Conservation (phyloP, 2,888 invertebrate genomes). For the Dendrolimus pini region DNA sequence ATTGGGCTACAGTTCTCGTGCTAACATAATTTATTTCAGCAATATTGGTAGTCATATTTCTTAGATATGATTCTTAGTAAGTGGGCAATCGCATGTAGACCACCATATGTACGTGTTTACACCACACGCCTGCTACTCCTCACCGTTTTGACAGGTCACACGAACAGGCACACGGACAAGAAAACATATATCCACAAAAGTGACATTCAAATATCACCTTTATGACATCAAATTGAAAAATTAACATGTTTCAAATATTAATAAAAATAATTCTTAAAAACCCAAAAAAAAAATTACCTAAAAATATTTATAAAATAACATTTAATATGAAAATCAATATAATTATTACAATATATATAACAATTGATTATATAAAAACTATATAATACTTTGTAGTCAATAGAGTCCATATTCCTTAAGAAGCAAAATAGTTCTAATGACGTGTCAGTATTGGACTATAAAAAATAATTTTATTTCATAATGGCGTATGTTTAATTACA, state of each 20-base stretch:
- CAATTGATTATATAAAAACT: no score
- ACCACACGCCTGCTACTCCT: constrained; percentile 62
- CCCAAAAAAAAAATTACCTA: no score
- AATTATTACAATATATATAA: constrained; percentile 3
- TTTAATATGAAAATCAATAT: constrained; percentile 14
- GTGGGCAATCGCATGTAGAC: constrained; percentile 8
- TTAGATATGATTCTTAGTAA: background rate
- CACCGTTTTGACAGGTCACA: constrained; percentile 64
- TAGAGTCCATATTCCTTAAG: no score
- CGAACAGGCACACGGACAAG: constrained; percentile 19
- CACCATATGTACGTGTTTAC: constrained; percentile 58
- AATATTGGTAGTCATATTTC: background rate
- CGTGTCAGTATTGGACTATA: no score
- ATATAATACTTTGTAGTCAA: no score
- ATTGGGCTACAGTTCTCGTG: no score
- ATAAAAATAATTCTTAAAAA: background rate
- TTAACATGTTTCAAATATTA: constrained; percentile 8
- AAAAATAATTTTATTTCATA: no score
- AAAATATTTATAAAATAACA: constrained; percentile 5
- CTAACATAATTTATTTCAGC: no score
- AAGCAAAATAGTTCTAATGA: no score
- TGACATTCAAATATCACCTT: constrained; percentile 9
- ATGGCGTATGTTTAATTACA: background rate
- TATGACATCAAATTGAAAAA: constrained; percentile 1
- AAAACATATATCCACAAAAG: constrained; percentile 9